Base-by-base conservation (phyloP, 2,888 invertebrate species). In the Saturnia pavonia region DNA sequence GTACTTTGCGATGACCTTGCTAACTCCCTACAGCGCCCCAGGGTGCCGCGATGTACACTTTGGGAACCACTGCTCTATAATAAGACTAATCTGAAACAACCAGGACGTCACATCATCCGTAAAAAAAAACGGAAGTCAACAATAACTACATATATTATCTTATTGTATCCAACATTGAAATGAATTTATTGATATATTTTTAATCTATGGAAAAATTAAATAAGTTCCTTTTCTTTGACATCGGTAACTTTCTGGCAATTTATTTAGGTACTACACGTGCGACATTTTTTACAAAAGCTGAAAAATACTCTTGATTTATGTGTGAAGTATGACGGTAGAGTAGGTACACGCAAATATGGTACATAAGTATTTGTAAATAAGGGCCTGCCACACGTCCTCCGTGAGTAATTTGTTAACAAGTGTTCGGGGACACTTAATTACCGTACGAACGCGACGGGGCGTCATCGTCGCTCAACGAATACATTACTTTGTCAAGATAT, bases 371-470 rank as follows among this genome's bases (percentile, higher is more conserved):
- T 82, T 84, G 88, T 89, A 88, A 89, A 89, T 90, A 87, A 90
- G 84, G 87, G 84, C 79, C 25, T 60, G 80, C 81, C 84, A 88
- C 88, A 89, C 85, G 82, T 89, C 85, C 86, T 84, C 76, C 77
- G 85, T 88, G 90, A 90, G 86, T 91, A 91, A 92, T 94, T 91
- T 84, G 90, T 91, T 90, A 91, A 91, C 92, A 91, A 92, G 90
- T 89, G 90, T 89, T 87, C 83, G 74, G 86, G 85, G 87, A 87
- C 86, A 88, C 85, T 88, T 91, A 89, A 91, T 91, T 91, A 89
- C 85, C 70, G 72, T 77, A 81, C 79, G 83, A 89, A 54, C 54
- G 85, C 90, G 85, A 82, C 87, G 90, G 90, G 91, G 90, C 84
- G 90, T 90, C 91, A 88, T 85, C 85, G 83, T 86, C 81, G 81